Percentiles rank a stretch among this genome's conserved stretches.
Evolutionary conservation across 2,797 vertebrate species (phyloP).

Genomic region (Parauchenoglanis punctatus): DNA sequence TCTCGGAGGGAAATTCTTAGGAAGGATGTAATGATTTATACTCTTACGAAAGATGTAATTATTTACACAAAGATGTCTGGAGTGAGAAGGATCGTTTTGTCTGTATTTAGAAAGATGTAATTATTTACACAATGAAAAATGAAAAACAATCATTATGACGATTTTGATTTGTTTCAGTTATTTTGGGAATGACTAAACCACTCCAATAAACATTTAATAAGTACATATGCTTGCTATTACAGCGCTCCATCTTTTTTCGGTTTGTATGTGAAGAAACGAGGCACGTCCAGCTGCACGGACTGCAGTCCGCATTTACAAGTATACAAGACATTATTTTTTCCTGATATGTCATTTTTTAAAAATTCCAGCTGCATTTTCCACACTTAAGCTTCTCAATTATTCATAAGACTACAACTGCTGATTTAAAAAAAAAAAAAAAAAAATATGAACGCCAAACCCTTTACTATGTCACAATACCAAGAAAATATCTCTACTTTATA

Average conservation of each 20-base stretch:
- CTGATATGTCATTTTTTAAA: neutral
- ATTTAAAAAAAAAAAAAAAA: no score
- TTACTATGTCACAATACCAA: neutral
- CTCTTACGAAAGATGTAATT: neutral
- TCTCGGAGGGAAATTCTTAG: neutral
- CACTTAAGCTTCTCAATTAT: neutral
- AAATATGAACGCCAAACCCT: neutral
- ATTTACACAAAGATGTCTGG: slow-evolving; percentile 18
- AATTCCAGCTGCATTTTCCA: neutral
- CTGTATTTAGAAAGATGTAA: slow-evolving; percentile 11
- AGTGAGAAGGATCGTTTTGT: neutral
- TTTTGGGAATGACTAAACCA: slow-evolving; percentile 19
- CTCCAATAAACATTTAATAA: slow-evolving; percentile 23
- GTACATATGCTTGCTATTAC: slow-evolving; percentile 9
- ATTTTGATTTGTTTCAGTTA: slow-evolving; percentile 12
- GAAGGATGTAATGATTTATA: slow-evolving; percentile 28
- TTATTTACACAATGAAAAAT: slow-evolving; percentile 23
- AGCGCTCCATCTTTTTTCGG: neutral
- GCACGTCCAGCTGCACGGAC: no score
- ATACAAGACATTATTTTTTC: neutral
- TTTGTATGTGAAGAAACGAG: neutral
- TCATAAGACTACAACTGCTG: neutral
- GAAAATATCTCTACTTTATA: neutral
- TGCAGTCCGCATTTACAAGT: neutral
- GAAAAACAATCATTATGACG: neutral